Evolutionary conservation across 1,140 invertebrate species (phyloP).

Genomic region (Nymphalis io): DNA sequence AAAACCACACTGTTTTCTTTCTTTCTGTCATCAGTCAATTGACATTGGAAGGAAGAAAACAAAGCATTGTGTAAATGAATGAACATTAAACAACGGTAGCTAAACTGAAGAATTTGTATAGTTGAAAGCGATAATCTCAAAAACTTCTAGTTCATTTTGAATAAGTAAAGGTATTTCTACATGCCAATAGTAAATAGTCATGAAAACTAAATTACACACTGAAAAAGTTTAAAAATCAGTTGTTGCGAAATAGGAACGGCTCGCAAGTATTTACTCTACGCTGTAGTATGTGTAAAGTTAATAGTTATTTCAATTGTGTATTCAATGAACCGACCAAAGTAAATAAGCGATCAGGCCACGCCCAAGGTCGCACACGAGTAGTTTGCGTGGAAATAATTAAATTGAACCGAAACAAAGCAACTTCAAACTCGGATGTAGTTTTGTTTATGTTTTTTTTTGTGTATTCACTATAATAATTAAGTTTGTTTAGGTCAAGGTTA

Average conservation of each 20-base stretch:
- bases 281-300: conserved; percentile 1
- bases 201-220: too few relatives aligned
- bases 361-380: conserved; percentile 18
- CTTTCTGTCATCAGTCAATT: too few relatives aligned
- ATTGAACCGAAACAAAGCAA: conserved; percentile 6
- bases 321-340: conserved; percentile 1
- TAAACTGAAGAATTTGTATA: too few relatives aligned
- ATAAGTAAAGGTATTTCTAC: too few relatives aligned
- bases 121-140: too few relatives aligned
- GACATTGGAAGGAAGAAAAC: too few relatives aligned
- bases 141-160: too few relatives aligned
- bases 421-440: background rate
- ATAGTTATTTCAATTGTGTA: conserved; percentile 7
- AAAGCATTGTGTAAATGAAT: too few relatives aligned
- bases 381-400: conserved; percentile 30
- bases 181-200: too few relatives aligned
- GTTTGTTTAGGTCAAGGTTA: background rate
- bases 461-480: background rate
- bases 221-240: too few relatives aligned
- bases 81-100: too few relatives aligned
- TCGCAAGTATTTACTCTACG: background rate
- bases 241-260: background rate
- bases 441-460: background rate
- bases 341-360: background rate
- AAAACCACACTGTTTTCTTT: too few relatives aligned